Evolutionary conservation across 2,113 vertebrate species (phyloP).

Genomic region (Elaphurus davidianus): DNA sequence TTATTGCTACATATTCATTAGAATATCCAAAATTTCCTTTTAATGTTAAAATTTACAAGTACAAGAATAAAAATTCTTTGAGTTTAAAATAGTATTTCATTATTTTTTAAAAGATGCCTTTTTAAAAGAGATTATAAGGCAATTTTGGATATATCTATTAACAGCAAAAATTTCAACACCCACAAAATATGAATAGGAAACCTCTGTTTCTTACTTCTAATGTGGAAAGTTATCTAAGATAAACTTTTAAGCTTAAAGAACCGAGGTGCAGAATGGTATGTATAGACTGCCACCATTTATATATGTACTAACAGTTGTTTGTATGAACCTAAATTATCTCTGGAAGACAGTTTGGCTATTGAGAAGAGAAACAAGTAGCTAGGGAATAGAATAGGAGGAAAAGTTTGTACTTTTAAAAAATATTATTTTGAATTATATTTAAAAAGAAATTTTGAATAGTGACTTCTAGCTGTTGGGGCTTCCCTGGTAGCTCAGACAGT

Average conservation of each 20-base stretch:
- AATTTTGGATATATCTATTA: background rate
- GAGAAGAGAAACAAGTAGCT: background rate
- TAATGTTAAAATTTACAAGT: background rate
- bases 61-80: background rate
- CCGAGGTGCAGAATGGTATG: background rate
- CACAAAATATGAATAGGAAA: background rate
- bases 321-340: background rate
- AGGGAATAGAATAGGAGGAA: background rate
- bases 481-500: background rate
- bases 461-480: background rate
- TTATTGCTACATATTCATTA: background rate
- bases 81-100: background rate
- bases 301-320: background rate
- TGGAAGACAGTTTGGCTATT: background rate
- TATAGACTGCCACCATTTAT: background rate
- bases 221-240: background rate
- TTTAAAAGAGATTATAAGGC: background rate
- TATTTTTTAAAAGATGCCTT: background rate
- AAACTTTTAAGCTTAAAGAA: background rate
- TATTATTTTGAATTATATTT: background rate
- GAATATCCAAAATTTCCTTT: background rate
- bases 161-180: background rate
- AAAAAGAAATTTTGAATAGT: background rate
- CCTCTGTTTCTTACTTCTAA: background rate
- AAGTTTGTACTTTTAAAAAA: background rate